phyloP scores from a whole-genome alignment of 2,113 vertebrate species.

The Ammodytes marinus region DNA sequence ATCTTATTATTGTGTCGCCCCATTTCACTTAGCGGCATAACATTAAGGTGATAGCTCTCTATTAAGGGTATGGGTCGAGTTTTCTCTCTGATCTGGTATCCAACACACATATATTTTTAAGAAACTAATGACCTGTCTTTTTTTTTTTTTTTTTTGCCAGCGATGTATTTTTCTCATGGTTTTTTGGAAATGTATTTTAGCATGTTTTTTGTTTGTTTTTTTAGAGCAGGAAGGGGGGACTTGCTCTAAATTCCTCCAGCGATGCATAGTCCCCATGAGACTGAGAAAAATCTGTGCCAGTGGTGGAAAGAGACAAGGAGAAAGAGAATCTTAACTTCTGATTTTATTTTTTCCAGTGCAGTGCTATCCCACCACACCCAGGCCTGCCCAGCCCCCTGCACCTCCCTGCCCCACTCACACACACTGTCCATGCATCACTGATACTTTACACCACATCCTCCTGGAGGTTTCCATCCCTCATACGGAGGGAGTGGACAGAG shows the following conservation, averaged over 20 bases:
- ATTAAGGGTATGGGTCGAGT: conserved; percentile 10
- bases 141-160: conserved; percentile 26
- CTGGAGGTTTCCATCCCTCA: background rate
- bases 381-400: background rate
- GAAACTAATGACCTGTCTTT: conserved; percentile 25
- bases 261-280: conserved; percentile 45
- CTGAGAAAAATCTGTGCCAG: conserved; percentile 29
- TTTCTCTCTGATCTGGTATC: background rate
- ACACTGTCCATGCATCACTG: conserved; percentile 28
- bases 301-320: conserved; percentile 15
- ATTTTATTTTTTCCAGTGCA: conserved; percentile 39
- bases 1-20: conserved; percentile 3
- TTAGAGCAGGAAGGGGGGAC: conserved; percentile 24
- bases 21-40: conserved; percentile 19
- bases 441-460: conserved; percentile 17
- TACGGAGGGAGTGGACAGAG: background rate
- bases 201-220: conserved; percentile 7
- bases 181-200: conserved; percentile 15
- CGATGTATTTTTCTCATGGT: conserved; percentile 35
- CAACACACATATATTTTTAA: background rate
- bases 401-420: background rate
- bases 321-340: conserved; percentile 45
- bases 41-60: conserved; percentile 7
- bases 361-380: conserved; percentile 49
- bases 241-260: conserved; percentile 31